These are phyloP conservation scores for Diploptera punctata DNA, from an alignment of 2,888 invertebrate species.

Conservation along the genomic window DNA sequence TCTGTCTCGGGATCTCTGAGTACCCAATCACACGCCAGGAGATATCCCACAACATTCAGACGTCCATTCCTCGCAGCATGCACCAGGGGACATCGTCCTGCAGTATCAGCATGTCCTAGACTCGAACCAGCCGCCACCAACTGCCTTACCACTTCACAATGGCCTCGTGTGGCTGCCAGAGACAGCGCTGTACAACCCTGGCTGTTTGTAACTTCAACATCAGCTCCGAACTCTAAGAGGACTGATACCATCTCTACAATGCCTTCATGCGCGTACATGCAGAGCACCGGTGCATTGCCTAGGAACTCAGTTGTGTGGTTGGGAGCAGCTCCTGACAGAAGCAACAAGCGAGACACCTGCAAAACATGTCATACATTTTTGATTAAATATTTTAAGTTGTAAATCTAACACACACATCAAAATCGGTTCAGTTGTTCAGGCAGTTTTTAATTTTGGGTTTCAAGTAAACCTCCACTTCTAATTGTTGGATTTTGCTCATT, in stretches of 20 bases:
- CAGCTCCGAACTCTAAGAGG: conserved; percentile 90
- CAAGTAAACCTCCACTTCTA: too few species aligned
- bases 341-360: conserved; percentile 83
- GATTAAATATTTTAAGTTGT: too few species aligned
- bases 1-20: conserved; percentile 56
- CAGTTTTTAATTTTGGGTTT: too few species aligned
- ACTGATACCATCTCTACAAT: conserved; percentile 89
- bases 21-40: conserved; percentile 87
- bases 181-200: conserved; percentile 89
- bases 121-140: conserved; percentile 71
- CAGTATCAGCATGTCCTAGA: conserved; percentile 79
- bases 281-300: conserved; percentile 83
- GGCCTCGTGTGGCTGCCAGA: conserved; percentile 86
- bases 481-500: too few species aligned
- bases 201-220: conserved; percentile 83
- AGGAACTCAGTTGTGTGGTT: conserved; percentile 83
- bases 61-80: conserved; percentile 91
- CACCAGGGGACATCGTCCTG: conserved; percentile 84
- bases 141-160: conserved; percentile 82
- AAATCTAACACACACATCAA: too few species aligned
- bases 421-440: too few species aligned
- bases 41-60: conserved; percentile 84
- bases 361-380: conserved; percentile 6
- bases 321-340: conserved; percentile 88
- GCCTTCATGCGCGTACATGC: conserved; percentile 92